These are phyloP conservation scores for Pollenia labialis DNA, from an alignment of 2,888 invertebrate genomes.

Conservation along the genomic window DNA sequence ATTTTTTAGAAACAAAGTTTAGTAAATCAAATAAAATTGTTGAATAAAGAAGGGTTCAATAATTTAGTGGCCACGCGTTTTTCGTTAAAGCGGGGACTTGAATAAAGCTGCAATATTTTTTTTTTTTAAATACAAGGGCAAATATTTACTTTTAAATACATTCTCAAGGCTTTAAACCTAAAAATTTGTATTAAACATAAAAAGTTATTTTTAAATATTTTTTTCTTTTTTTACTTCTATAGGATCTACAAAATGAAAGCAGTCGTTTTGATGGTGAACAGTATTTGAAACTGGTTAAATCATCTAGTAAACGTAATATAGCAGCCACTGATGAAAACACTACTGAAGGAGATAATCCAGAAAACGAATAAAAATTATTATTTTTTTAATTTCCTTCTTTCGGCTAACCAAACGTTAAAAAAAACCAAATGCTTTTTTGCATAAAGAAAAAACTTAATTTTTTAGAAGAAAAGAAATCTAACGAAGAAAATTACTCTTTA, in stretches of 20 bases:
- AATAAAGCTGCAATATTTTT: no score
- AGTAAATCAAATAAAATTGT: no score
- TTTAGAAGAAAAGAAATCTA: slow-evolving; percentile 4
- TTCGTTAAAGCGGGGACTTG: no score
- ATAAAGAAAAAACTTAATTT: slow-evolving; percentile 2
- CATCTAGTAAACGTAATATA: slow-evolving; percentile 83
- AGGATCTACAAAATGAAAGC: slow-evolving; percentile 83
- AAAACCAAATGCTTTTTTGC: slow-evolving; percentile 30
- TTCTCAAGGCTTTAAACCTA: background rate
- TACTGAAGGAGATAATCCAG: slow-evolving; percentile 77
- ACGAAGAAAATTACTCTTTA: background rate
- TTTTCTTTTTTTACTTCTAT: slow-evolving; percentile 51
- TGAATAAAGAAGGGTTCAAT: no score
- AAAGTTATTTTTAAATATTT: background rate
- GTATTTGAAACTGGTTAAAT: slow-evolving; percentile 82
- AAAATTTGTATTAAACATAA: background rate
- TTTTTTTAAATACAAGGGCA: no score
- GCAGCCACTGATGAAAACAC: slow-evolving; percentile 80
- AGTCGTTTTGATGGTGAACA: slow-evolving; percentile 84
- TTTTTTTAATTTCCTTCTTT: slow-evolving; percentile 14
- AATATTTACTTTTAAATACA: slow-evolving; percentile 43
- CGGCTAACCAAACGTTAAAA: slow-evolving; percentile 25
- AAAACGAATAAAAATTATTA: slow-evolving; percentile 72
- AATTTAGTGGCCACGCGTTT: no score
- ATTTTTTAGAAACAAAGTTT: no score